Percentiles rank a stretch among this genome's conserved stretches.
Evolutionary conservation across 2,888 invertebrate species (phyloP).

Genomic region (Caenorhabditis afra): DNA sequence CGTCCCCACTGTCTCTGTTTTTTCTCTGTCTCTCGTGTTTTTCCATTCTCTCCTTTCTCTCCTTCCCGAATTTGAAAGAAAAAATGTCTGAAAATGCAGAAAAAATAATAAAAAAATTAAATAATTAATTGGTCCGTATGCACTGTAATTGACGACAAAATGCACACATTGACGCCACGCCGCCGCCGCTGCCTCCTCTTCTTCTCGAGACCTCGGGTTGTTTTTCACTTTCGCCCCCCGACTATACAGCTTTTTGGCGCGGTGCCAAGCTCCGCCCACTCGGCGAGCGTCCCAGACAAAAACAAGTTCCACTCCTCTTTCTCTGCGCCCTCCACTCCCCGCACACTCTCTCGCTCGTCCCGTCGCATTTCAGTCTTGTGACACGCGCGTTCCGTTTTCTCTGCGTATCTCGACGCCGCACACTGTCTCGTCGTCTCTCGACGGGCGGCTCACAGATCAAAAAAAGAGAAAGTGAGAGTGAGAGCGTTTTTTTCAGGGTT

Average conservation of each 20-base stretch:
- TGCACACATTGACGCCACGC: too few species aligned
- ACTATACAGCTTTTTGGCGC: neutral
- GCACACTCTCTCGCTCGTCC: neutral
- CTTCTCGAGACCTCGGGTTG: too few species aligned
- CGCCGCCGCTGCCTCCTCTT: too few species aligned
- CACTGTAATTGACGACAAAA: too few species aligned
- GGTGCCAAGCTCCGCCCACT: neutral
- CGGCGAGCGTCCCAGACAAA: neutral
- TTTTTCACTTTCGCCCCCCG: neutral
- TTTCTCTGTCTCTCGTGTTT: conserved; percentile 20
- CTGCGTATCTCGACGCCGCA: neutral
- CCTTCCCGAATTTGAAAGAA: conserved; percentile 8
- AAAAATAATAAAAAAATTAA: neutral
- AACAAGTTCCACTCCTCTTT: neutral
- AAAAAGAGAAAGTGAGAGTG: neutral
- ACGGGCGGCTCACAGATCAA: conserved; percentile 5
- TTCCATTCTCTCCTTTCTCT: neutral
- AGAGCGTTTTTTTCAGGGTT: neutral
- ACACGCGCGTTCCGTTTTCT: neutral
- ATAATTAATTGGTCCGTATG: too few species aligned
- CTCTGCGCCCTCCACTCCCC: neutral
- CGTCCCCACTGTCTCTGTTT: conserved; percentile 13
- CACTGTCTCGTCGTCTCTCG: neutral
- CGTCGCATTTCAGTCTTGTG: neutral
- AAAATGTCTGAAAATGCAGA: neutral